Evolutionary conservation across 1,140 invertebrate genomes (phyloP).

Genomic region (Drosophila kohkoa): DNA sequence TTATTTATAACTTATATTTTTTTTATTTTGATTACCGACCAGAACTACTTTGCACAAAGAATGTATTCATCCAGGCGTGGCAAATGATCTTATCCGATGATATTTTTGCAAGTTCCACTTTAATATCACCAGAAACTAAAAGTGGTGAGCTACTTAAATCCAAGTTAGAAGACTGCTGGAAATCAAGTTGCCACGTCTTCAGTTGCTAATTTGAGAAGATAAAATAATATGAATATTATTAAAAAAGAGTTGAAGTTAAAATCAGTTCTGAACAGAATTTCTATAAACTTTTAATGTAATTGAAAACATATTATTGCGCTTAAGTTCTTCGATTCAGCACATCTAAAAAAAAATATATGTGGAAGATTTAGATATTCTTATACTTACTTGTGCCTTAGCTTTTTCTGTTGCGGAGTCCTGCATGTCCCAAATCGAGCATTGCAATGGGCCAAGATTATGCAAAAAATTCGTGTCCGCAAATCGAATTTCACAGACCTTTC

Average conservation of each 20-base stretch:
- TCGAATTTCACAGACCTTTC: constrained; percentile 85
- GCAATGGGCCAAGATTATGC: constrained; percentile 70
- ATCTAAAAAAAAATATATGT: no score
- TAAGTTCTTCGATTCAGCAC: no score
- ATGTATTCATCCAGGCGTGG: constrained; percentile 99
- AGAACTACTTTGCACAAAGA: constrained; percentile 89
- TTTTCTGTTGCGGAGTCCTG: constrained; percentile 68
- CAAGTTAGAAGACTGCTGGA: constrained; percentile 66
- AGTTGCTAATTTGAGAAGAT: constrained; percentile 45
- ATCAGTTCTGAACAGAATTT: no score
- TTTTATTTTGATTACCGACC: constrained; percentile 44
- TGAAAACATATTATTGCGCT: no score
- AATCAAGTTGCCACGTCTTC: constrained; percentile 82
- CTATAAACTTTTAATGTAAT: no score
- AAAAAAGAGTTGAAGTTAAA: neutral
- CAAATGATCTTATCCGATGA: constrained; percentile 94
- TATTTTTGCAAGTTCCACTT: constrained; percentile 95
- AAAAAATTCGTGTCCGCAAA: constrained; percentile 72
- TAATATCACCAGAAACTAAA: constrained; percentile 93
- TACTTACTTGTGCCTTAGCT: constrained; percentile 62
- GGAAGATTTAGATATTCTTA: no score
- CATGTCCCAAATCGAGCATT: constrained; percentile 74
- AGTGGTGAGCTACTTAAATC: constrained; percentile 86
- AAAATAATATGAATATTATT: constrained; percentile 2
- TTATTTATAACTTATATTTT: neutral